These are phyloP conservation scores for Thinocorus orbignyianus DNA, from an alignment of 2,113 vertebrate genomes.

Conservation along the genomic window DNA sequence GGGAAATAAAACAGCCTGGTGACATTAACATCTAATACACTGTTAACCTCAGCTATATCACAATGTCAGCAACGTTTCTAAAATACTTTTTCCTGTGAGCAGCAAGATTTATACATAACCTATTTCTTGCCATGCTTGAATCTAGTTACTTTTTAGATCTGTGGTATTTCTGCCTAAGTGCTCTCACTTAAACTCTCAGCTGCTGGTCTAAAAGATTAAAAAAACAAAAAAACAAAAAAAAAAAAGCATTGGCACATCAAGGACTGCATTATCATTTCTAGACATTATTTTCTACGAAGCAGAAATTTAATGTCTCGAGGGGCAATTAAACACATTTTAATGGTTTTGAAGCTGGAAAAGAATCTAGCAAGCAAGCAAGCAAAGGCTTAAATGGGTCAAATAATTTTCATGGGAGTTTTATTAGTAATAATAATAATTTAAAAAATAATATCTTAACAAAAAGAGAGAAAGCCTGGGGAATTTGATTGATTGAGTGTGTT, in stretches of 20 bases:
- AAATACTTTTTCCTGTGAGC: not conserved
- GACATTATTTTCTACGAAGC: not conserved
- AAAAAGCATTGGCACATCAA: not conserved
- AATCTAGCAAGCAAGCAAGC: not conserved
- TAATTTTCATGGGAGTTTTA: not conserved
- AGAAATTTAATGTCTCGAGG: not conserved
- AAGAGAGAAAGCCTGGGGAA: not conserved
- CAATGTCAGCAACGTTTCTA: not conserved
- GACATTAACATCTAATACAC: not conserved
- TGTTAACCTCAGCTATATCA: not conserved
- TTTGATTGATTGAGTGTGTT: no score
- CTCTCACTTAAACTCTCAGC: not conserved
- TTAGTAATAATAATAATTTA: not conserved
- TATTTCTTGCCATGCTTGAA: not conserved
- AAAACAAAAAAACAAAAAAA: not conserved
- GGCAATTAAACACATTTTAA: not conserved
- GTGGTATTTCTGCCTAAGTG: not conserved
- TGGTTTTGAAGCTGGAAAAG: not conserved
- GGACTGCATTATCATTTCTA: not conserved
- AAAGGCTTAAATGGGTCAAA: not conserved
- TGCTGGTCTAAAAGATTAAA: not conserved
- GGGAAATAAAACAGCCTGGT: not conserved
- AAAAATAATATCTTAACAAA: not conserved
- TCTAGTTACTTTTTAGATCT: not conserved
- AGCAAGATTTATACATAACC: not conserved